Evolutionary conservation across 1,140 invertebrate species (phyloP), one percentile per base, ranked within the genome.

Genomic region (Potamilus streckersoni): DNA sequence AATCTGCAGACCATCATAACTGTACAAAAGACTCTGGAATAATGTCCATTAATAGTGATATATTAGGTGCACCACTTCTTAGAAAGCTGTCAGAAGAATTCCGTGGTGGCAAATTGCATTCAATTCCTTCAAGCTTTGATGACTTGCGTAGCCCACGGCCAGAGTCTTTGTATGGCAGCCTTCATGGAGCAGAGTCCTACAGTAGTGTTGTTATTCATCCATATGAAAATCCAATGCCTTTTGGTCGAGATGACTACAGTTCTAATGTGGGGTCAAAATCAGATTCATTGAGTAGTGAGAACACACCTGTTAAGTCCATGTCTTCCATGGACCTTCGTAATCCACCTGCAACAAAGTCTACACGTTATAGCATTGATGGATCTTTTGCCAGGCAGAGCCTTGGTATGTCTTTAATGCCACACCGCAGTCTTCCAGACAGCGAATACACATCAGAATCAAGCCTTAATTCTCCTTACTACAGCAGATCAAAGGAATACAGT

Each of bases 61-160:
- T 69, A n/a, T 63, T 65, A 16, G 79, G 74, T 64, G 83, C 79
- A 94, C 87, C 94, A 94, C 31, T 95, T 93, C 73, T 95, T 93
- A 84, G 94, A 93, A 59, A 88, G 81, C 76, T 95, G 94, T 88
- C 85, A 19, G 84, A 85, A 60, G 87, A 86, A 79, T 85, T 84
- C 73, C 87, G 86, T 72, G 72, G 79, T 66, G 80, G 80, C 66
- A 80, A 70, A 67, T 61, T 84, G 61, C 82, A 83, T 0, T 85
- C 83, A 31, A 76, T 73, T 23, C 85, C 85, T 56, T 82, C 84
- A 56, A 78, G 83, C 66, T 81, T 82, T 16, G 69, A 73, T 71
- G 82, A 82, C 20, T 72, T 80, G 17, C 75, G 78, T 27, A 85
- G 82, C 71, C 70, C 77, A 0, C 72, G 78, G 6, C 77, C 79